Evolutionary conservation across 1,140 invertebrate species (phyloP), one percentile per base, ranked within the genome.

Genomic region (Drosophila asahinai): DNA sequence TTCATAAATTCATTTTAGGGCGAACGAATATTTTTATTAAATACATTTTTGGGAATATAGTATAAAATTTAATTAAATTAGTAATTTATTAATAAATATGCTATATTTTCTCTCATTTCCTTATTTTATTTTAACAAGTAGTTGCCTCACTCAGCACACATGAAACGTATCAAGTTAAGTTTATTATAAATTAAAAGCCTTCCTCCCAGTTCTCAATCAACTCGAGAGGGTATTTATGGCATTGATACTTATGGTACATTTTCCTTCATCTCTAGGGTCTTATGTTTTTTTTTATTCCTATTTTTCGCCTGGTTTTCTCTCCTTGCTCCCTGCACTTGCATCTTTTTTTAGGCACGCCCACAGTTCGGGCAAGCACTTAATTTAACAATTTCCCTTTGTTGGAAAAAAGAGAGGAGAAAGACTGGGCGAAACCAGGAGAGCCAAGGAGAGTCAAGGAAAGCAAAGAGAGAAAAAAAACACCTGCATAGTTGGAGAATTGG

Each of bases 331-430:
- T 80, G 64, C 77, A 83, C 70, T 83, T 76, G 67, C 65, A 83
- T 75, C 81, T 76, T 81, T 72, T 72, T 78, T 77, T 75, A 54
- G 62, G 43, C 60, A 54, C 70, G 51, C 80, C 63, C 61, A 58
- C 77, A 63, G 54, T 70, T 57, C 49, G 25, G 73, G 48, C 77
- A 81, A 77, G 81, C 81, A 83, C 81, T 83, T 83, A 81, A 83
- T 83, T 83, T 83, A 83, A 83, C 81, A 83, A 83, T 83, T 83
- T 83, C 81, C 81, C 62, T 81, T 83, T 83, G 81, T 83, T 83
- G 45, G n/a, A 36, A 19, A 65, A 19, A 19, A 15, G 17, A 3
- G 12, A 9, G 12, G 6, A 19, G 12, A 12, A 1, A 19, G 3
- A 3, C 22, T 25, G 22, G 22, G 22, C 2, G 12, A 19, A 7